Percentiles rank a stretch among this genome's conserved stretches.
These are phyloP conservation scores for Eristalis intricaria DNA, from an alignment of 2,888 invertebrate species.

Conservation along the genomic window DNA sequence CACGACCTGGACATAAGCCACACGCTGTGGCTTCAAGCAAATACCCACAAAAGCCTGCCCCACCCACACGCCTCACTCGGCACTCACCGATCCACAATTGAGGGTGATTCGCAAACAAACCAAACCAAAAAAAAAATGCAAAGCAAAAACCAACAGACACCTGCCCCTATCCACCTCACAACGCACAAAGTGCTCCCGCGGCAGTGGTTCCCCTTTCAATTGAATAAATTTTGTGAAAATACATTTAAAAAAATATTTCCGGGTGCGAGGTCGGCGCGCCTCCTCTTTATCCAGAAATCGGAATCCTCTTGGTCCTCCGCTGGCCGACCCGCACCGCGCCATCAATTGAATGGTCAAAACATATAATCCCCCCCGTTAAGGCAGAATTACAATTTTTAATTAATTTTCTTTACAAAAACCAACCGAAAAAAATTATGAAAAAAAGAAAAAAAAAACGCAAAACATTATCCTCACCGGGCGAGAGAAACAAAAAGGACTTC, in stretches of 20 bases:
- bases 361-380: constrained; percentile 47
- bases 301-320: not conserved
- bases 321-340: not conserved
- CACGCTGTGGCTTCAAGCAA: not conserved
- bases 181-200: not conserved
- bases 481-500: not conserved
- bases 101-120: not conserved
- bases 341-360: constrained; percentile 40
- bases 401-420: constrained; percentile 63
- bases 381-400: constrained; percentile 64
- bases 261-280: not conserved
- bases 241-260: not conserved
- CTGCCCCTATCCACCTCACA: not conserved
- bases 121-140: not conserved
- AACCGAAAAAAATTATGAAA: not conserved
- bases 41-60: not conserved
- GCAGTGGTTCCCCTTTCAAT: not conserved
- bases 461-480: not conserved
- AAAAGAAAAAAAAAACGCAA: not conserved
- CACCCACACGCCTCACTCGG: not conserved
- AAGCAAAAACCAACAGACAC: not conserved
- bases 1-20: not conserved
- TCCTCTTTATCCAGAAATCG: not conserved
- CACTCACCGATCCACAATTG: not conserved
- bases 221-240: not conserved